Base-by-base conservation (phyloP, 2,888 invertebrate genomes). In the Rotaria sp. region DNA sequence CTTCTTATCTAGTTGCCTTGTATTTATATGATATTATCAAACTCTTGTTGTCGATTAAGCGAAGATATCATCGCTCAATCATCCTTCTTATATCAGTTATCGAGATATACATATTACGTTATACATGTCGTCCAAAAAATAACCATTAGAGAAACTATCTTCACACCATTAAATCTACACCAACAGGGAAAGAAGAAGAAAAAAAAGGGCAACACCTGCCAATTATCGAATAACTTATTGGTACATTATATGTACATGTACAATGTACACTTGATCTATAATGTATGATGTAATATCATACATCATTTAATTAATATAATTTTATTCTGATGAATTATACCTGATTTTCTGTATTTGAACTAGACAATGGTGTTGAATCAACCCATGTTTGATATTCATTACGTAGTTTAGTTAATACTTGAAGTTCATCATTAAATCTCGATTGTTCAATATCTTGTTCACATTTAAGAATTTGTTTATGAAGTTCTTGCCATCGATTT, bases 121-220 rank as follows among this genome's bases (percentile, higher is more conserved):
- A 35, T 67, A 21, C 8, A 52, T 30, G 67, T 35, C 67, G 35
- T 67, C 35, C 35, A 67, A 67, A 67, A 67, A 67, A n/a, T 35
- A 67, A 35, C 11, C 35, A 67, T 67, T 30, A 35, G 5, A 67
- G 35, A 35, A 67, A 67, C 15, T 67, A 35, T 67, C 21, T 21
- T 67, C 30, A 67, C 67, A 35, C 35, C 21, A 67, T 35, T 35
- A 67, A 67, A 67, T 4, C 15, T 67, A 35, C 30, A 67, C 67
- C 67, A 18, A 67, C 35, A 38, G 67, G 15, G 67, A 67, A 35
- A 18, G 67, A 67, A 8, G 57, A 38, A 10, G 7, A 15, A 75
- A 80, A 74, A 80, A 80, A 80, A 80, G 80, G 80, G 80, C 80
- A 80, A 45, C 80, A 80, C 80, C 80, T 80, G 80, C 80, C 80